Conservation (phyloP, 2,888 invertebrate species). For the Ennomos quercinarius region DNA sequence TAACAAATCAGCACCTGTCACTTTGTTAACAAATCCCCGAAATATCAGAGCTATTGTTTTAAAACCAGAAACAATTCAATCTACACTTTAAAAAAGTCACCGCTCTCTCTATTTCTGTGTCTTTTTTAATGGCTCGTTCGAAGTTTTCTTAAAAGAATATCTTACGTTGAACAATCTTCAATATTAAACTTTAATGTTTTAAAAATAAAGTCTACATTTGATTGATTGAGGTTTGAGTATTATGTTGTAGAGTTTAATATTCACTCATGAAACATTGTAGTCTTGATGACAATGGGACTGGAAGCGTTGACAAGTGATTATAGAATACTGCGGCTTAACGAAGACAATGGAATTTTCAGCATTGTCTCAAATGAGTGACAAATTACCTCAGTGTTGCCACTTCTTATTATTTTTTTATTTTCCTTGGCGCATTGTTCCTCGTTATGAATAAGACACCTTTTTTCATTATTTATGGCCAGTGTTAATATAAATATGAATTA, state of each 20-base stretch:
- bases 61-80: slow-evolving; percentile 72
- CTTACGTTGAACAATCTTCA: slow-evolving; percentile 32
- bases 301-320: slow-evolving; percentile 74
- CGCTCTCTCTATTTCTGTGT: slow-evolving; percentile 61
- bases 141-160: slow-evolving; percentile 51
- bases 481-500: slow-evolving; percentile 67
- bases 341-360: slow-evolving; percentile 67
- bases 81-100: slow-evolving; percentile 62
- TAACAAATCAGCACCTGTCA: slow-evolving; percentile 80
- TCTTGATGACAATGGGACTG: slow-evolving; percentile 70
- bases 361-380: slow-evolving; percentile 70
- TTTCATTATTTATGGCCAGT: slow-evolving; percentile 62
- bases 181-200: slow-evolving; percentile 34
- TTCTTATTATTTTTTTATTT: slow-evolving; percentile 50
- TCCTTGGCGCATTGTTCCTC: slow-evolving; percentile 61
- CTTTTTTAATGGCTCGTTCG: slow-evolving; percentile 56
- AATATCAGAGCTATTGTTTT: slow-evolving; percentile 73
- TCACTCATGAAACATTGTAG: slow-evolving; percentile 60
- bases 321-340: slow-evolving; percentile 58
- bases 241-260: slow-evolving; percentile 39
- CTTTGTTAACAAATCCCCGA: slow-evolving; percentile 64
- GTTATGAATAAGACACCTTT: slow-evolving; percentile 47
- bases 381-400: slow-evolving; percentile 57
- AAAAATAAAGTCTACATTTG: slow-evolving; percentile 46
- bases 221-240: slow-evolving; percentile 16